These are phyloP conservation scores for Phycodurus eques DNA, from an alignment of 2,113 vertebrate genomes.

Conservation along the genomic window DNA sequence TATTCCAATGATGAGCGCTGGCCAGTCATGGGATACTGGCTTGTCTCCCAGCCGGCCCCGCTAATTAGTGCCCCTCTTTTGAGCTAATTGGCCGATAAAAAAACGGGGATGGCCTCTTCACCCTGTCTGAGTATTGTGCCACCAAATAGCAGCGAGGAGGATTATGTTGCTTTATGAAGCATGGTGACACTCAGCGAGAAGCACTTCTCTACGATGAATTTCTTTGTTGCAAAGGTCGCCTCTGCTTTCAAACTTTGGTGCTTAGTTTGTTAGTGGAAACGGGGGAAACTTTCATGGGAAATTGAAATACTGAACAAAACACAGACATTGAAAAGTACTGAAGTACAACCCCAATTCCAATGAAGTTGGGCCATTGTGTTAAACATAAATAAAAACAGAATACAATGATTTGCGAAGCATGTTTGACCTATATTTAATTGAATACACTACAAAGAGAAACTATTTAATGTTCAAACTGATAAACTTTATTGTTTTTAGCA, in stretches of 20 bases:
- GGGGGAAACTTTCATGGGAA: conserved; percentile 13
- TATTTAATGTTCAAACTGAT: no score
- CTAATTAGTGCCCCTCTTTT: conserved; percentile 69
- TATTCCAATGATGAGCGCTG: conserved; percentile 37
- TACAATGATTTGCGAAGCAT: no score
- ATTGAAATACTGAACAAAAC: neutral
- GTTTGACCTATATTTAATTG: no score
- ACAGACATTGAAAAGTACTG: no score
- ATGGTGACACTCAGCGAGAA: conserved; percentile 53
- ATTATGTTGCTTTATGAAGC: conserved; percentile 62
- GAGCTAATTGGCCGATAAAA: conserved; percentile 72
- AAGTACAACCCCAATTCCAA: no score
- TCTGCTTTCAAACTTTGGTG: conserved; percentile 29
- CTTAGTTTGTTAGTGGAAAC: conserved; percentile 12
- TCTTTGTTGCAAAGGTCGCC: conserved; percentile 33
- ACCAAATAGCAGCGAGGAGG: conserved; percentile 58
- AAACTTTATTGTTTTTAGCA: no score
- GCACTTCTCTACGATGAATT: conserved; percentile 54
- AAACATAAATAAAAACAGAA: no score
- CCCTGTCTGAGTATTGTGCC: conserved; percentile 59
- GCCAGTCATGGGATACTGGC: conserved; percentile 62
- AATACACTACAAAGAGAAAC: no score
- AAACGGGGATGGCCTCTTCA: conserved; percentile 70
- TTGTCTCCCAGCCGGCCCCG: conserved; percentile 60
- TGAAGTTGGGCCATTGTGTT: no score